Conservation (phyloP, 2,888 invertebrate species). For the Protonemura montana region DNA sequence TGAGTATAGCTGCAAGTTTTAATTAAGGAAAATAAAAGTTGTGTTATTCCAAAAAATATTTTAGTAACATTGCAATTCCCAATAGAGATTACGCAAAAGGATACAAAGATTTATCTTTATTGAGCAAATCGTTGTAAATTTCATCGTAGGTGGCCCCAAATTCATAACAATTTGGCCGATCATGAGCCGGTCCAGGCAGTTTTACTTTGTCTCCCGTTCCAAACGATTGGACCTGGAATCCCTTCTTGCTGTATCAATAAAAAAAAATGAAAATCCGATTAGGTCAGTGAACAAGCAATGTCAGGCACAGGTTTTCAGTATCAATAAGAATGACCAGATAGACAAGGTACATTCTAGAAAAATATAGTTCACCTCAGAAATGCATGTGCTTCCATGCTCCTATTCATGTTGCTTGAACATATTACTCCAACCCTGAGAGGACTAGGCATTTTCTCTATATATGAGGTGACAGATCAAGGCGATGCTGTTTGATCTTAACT, state of each 20-base stretch:
- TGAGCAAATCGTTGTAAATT: slow-evolving; percentile 90
- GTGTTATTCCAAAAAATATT: background rate
- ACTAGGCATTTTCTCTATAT: slow-evolving; percentile 34
- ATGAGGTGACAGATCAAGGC: slow-evolving; percentile 32
- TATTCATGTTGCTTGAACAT: slow-evolving; percentile 99
- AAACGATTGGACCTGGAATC: slow-evolving; percentile 93
- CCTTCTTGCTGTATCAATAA: slow-evolving; percentile 80
- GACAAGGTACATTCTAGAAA: background rate
- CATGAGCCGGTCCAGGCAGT: slow-evolving; percentile 91
- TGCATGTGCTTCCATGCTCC: slow-evolving; percentile 99
- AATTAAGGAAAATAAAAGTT: slow-evolving; percentile 20
- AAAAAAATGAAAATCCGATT: slow-evolving; percentile 39
- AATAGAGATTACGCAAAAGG: slow-evolving; percentile 56
- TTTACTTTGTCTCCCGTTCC: slow-evolving; percentile 96
- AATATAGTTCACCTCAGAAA: slow-evolving; percentile 72
- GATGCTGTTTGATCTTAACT: background rate
- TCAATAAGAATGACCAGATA: no score
- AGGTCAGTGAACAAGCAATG: background rate
- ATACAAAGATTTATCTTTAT: slow-evolving; percentile 92
- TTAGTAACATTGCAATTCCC: background rate
- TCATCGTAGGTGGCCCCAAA: slow-evolving; percentile 95
- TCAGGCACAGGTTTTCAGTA: background rate
- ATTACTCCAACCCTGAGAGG: slow-evolving; percentile 87
- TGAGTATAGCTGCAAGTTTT: slow-evolving; percentile 81
- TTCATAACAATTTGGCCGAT: slow-evolving; percentile 95